Evolutionary conservation across 2,888 invertebrate species (phyloP), one percentile per base, ranked within the genome.

Genomic region (Dynastes grantii): DNA sequence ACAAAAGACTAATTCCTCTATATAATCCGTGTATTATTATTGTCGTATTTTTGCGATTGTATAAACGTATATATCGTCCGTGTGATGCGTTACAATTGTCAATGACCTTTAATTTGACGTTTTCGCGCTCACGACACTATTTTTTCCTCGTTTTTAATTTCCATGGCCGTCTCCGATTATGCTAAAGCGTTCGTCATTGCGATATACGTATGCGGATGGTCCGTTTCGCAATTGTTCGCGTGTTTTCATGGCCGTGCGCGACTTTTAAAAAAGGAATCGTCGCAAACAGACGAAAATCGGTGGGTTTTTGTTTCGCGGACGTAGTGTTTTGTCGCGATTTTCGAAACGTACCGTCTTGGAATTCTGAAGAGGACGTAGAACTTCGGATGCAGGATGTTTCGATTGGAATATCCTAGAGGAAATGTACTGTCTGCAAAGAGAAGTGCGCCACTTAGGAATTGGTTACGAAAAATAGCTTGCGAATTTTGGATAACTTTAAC

Each of bases 91-190:
- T 27, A n/a, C 16, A 37, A 27, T 73, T 61, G 58, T 22, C 61
- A 73, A 73, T 40, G 73, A 73, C 61, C 73, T 73, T 73, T 73
- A 73, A 73, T 73, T 73, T 51, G 68, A 49, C 68, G 51, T 40
- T 45, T 51, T 49, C 13, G 40, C 32, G 2, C n/a, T 65, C 4
- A 2, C 16, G 13, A 16, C 65, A 4, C 40, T 53, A 2, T n/a
- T 71, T 58, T 58, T 55, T n/a, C 61, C n/a, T 73, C 16, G 27
- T 58, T 58, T 73, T 73, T 49, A 49, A 27, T 68, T 13, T 68
- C 16, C 68, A 49, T 3, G 27, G 49, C 68, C 68, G 45, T 2
- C 49, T 6, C 29, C 51, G 49, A 55, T 16, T 49, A 22, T 49
- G 49, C 51, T 55, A 5, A 6, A 2, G 11, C n/a, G 16, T 55